Evolutionary conservation across 2,888 invertebrate genomes (phyloP).

Genomic region (Anthrax anthrax): DNA sequence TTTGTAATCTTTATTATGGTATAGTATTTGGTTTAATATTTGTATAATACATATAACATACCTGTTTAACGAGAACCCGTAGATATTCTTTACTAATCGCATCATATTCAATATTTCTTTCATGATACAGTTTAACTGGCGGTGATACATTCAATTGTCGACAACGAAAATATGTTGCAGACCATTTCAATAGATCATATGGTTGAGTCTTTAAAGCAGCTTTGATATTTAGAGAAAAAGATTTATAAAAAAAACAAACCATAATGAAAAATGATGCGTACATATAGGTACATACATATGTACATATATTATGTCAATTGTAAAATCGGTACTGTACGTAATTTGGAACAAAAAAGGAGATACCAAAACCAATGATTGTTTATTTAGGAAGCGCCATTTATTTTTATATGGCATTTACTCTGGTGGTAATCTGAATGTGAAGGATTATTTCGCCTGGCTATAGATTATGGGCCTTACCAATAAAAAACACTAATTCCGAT

Average conservation of each 20-base stretch:
- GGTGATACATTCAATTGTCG: slow-evolving; percentile 62
- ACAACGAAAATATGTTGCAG: slow-evolving; percentile 66
- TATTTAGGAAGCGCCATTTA: background rate
- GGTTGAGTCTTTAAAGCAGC: slow-evolving; percentile 86
- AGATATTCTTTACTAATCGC: slow-evolving; percentile 69
- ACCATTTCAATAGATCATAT: slow-evolving; percentile 73
- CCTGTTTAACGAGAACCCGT: slow-evolving; percentile 62
- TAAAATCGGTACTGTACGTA: too few relatives aligned
- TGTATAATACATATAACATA: too few relatives aligned
- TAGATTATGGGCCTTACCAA: too few relatives aligned
- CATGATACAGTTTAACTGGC: slow-evolving; percentile 64
- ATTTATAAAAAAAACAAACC: background rate
- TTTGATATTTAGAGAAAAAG: slow-evolving; percentile 13
- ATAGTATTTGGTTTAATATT: too few relatives aligned
- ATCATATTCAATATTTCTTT: slow-evolving; percentile 59
- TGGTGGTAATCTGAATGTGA: too few relatives aligned
- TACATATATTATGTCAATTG: too few relatives aligned
- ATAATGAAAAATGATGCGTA: slow-evolving; percentile 4
- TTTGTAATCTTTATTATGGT: too few relatives aligned
- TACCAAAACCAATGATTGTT: background rate
- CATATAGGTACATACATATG: too few relatives aligned
- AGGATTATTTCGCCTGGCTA: too few relatives aligned
- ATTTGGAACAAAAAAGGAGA: too few relatives aligned
- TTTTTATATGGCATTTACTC: background rate
- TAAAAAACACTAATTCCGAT: too few relatives aligned